Evolutionary conservation across 2,797 vertebrate species (phyloP).

Genomic region (Lacerta viridis): DNA sequence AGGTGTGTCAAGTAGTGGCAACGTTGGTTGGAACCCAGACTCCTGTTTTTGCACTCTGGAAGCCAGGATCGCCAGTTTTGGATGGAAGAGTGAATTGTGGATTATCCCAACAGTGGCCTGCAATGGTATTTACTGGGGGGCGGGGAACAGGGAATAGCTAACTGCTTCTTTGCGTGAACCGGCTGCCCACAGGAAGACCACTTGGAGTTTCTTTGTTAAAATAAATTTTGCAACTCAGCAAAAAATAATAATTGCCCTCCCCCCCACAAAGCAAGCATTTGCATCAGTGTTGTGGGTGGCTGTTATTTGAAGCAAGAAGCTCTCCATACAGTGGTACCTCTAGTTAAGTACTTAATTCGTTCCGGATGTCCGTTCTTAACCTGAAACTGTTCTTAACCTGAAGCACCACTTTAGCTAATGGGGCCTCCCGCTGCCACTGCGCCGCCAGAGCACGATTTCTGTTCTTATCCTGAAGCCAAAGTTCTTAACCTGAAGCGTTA

Average conservation of each 20-base stretch:
- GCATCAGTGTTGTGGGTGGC: background rate
- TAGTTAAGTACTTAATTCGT: too few relatives aligned
- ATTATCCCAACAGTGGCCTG: background rate
- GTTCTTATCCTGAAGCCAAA: too few relatives aligned
- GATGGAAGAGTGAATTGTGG: background rate
- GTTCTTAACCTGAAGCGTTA: too few relatives aligned
- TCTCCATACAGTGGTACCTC: background rate
- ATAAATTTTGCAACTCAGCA: too few relatives aligned
- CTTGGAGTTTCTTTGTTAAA: background rate
- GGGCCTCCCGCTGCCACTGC: too few relatives aligned
- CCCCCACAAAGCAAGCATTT: too few relatives aligned
- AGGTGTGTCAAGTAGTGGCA: background rate
- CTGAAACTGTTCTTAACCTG: too few relatives aligned
- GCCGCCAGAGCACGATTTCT: too few relatives aligned
- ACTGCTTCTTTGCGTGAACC: background rate
- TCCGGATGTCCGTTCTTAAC: too few relatives aligned
- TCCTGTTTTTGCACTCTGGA: background rate
- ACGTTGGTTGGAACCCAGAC: background rate
- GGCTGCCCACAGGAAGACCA: background rate
- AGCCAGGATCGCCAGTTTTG: background rate
- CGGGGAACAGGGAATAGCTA: background rate
- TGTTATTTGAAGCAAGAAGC: background rate
- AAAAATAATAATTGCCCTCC: too few relatives aligned
- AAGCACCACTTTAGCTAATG: too few relatives aligned
- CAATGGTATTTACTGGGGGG: background rate